Conservation (phyloP, 2,888 invertebrate species). For the Panzeria rudis region DNA sequence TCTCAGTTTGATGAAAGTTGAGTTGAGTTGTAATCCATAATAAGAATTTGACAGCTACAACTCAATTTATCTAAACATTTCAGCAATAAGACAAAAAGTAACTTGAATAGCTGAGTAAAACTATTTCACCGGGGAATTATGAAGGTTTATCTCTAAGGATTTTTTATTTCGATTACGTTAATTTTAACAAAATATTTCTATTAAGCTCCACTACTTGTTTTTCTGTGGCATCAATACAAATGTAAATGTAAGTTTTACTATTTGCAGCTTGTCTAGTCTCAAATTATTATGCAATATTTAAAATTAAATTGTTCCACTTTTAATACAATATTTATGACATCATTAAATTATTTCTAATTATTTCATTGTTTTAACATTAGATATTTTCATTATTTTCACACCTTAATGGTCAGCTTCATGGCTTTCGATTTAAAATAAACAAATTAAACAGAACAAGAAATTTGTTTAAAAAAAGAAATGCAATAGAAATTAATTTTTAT, state of each 20-base stretch:
- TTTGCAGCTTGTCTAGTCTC: not conserved
- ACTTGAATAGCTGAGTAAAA: too few relatives aligned
- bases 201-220: too few relatives aligned
- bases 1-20: too few relatives aligned
- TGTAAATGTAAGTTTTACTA: not conserved
- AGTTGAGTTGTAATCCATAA: too few relatives aligned
- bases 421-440: constrained; percentile 33
- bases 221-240: not conserved
- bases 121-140: too few relatives aligned
- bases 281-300: not conserved
- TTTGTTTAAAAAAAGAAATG: not conserved
- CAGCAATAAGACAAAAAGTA: too few relatives aligned
- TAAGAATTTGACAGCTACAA: too few relatives aligned
- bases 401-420: constrained; percentile 14
- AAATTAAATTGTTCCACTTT: not conserved
- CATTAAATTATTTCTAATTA: constrained; percentile 19
- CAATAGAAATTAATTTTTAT: constrained; percentile 35
- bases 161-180: too few relatives aligned
- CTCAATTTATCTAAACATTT: too few relatives aligned
- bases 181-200: too few relatives aligned
- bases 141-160: too few relatives aligned
- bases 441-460: constrained; percentile 13
- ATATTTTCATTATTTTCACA: constrained; percentile 34
- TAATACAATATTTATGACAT: constrained; percentile 31
- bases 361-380: constrained; percentile 13